Conservation (phyloP, 2,797 vertebrate species). For the Mus spretus region DNA sequence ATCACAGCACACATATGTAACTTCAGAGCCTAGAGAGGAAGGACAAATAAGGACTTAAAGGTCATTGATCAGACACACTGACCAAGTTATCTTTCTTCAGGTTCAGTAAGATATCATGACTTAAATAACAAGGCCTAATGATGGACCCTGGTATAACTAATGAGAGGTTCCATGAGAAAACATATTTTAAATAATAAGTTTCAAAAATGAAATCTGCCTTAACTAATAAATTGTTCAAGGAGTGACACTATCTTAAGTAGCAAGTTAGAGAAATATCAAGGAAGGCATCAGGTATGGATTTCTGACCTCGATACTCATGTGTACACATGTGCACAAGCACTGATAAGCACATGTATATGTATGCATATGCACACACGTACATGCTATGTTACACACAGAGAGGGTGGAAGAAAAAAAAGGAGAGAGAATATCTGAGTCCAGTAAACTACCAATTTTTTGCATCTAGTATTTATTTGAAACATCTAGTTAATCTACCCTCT, state of each 20-base stretch:
- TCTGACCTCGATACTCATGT: not conserved
- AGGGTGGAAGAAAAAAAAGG: too few species aligned
- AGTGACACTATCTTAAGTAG: not conserved
- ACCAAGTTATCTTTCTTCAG: not conserved
- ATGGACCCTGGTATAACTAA: not conserved
- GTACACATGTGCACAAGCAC: too few species aligned
- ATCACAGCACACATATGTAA: not conserved
- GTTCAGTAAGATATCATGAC: not conserved
- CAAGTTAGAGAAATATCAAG: not conserved
- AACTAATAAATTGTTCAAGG: not conserved
- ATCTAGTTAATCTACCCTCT: not conserved
- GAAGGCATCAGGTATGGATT: not conserved
- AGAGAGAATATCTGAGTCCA: not conserved
- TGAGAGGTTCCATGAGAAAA: not conserved
- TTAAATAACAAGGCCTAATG: not conserved
- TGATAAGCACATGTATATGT: not conserved
- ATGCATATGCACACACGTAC: not conserved
- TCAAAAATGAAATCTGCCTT: too few species aligned
- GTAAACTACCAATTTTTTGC: not conserved
- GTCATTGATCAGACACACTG: not conserved
- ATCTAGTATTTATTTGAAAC: not conserved
- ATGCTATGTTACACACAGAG: not conserved
- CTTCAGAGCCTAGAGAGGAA: not conserved
- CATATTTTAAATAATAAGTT: not conserved
- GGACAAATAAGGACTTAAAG: not conserved